Conservation (phyloP, 2,113 vertebrate species). For the Rhinoptilus africanus region DNA sequence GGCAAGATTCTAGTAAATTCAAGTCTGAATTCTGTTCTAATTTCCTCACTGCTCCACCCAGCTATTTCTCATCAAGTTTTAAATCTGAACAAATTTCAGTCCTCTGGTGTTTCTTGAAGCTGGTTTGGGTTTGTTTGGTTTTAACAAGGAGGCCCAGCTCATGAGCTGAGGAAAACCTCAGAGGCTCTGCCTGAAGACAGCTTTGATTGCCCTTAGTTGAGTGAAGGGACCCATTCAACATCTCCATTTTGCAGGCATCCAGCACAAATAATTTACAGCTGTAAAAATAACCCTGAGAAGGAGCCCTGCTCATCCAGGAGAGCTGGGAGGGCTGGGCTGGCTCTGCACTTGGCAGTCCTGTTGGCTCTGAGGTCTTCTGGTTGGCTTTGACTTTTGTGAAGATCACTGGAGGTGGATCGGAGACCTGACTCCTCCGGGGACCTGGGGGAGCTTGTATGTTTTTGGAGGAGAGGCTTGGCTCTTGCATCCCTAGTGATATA, state of each 20-base stretch:
- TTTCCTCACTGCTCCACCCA: neutral
- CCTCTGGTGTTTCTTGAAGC: neutral
- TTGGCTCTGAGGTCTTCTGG: neutral
- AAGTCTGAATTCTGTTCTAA: neutral
- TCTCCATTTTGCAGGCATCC: neutral
- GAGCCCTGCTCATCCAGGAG: neutral
- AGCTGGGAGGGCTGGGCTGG: neutral
- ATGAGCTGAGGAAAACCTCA: neutral
- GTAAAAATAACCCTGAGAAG: neutral
- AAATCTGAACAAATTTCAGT: neutral
- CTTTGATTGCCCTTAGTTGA: neutral
- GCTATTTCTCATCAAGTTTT: neutral
- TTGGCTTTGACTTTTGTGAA: neutral
- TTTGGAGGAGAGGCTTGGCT: neutral
- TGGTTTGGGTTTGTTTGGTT: neutral
- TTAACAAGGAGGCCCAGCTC: neutral
- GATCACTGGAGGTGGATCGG: neutral
- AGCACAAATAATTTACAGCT: neutral
- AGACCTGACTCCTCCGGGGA: fast-evolving
- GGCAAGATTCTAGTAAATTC: neutral
- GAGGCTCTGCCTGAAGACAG: fast-evolving
- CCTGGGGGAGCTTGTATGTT: neutral
- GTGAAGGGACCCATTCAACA: neutral
- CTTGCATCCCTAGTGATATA: neutral
- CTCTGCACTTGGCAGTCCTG: neutral